Percentiles rank a stretch among this genome's conserved stretches.
Evolutionary conservation across 2,113 vertebrate species (phyloP).

Genomic region (Vombatus ursinus): DNA sequence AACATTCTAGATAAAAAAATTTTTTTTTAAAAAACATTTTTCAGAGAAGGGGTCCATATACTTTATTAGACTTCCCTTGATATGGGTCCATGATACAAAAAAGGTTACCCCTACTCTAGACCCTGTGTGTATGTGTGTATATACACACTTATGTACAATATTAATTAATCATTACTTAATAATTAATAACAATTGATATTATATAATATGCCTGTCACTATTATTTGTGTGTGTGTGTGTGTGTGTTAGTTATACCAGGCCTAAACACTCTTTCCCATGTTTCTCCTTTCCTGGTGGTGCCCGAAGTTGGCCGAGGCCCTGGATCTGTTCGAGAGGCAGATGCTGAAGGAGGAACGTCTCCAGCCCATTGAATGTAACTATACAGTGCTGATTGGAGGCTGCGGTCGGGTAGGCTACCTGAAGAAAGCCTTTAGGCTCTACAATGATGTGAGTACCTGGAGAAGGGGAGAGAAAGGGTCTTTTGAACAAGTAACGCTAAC

Average conservation of each 20-base stretch:
- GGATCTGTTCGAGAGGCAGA: constrained; percentile 91
- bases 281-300: not conserved
- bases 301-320: constrained; percentile 91
- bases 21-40: too few species aligned
- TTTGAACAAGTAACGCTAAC: not conserved
- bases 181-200: not conserved
- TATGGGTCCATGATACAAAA: too few species aligned
- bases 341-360: constrained; percentile 91
- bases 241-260: not conserved
- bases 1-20: too few species aligned
- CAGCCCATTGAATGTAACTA: constrained; percentile 92
- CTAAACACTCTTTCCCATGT: not conserved
- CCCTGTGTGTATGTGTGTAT: too few species aligned
- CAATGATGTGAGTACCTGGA: constrained; percentile 88
- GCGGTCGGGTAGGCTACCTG: constrained; percentile 91
- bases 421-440: constrained; percentile 95
- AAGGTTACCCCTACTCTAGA: too few species aligned
- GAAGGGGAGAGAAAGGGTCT: accelerated
- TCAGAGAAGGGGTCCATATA: too few species aligned
- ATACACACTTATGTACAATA: not conserved
- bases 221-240: not conserved
- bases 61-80: too few species aligned
- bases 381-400: constrained; percentile 93
- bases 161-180: not conserved
- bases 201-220: not conserved